phyloP scores from a whole-genome alignment of 2,888 invertebrate genomes.

The Serripes groenlandicus region DNA sequence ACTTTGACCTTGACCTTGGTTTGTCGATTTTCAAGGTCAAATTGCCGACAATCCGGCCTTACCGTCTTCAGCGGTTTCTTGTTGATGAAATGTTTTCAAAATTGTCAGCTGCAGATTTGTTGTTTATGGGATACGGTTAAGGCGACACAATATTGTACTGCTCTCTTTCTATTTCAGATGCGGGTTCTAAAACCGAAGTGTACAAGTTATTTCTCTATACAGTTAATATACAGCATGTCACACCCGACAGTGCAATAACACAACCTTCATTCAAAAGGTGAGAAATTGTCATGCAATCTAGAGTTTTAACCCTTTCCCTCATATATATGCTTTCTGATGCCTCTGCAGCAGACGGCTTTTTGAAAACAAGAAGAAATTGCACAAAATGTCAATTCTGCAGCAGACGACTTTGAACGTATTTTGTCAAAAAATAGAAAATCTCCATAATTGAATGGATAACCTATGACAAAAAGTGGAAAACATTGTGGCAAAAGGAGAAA shows the following conservation, averaged over 20 bases:
- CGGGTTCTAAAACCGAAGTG: constrained; percentile 4
- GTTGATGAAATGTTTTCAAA: too few relatives aligned
- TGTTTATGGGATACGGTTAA: not conserved
- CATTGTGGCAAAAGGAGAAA: constrained; percentile 8
- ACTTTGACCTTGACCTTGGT: too few relatives aligned
- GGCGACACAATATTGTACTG: not conserved
- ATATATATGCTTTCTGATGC: not conserved
- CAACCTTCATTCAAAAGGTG: not conserved
- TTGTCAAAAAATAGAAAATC: too few relatives aligned
- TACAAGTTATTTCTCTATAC: constrained; percentile 44
- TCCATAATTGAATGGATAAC: too few relatives aligned
- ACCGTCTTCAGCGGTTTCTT: too few relatives aligned
- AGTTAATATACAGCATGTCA: constrained; percentile 33
- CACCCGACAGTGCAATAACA: not conserved
- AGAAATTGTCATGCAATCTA: not conserved
- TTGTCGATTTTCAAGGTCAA: too few relatives aligned
- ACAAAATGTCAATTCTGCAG: too few relatives aligned
- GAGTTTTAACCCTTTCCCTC: not conserved
- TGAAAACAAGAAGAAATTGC: not conserved
- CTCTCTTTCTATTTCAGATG: constrained; percentile 21
- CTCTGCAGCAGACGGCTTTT: not conserved
- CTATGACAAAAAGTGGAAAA: not conserved
- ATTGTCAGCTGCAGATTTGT: too few relatives aligned
- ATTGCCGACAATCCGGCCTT: too few relatives aligned
- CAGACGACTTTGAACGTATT: too few relatives aligned